phyloP scores from a whole-genome alignment of 2,888 invertebrate genomes.

The Baronia brevicornis region DNA sequence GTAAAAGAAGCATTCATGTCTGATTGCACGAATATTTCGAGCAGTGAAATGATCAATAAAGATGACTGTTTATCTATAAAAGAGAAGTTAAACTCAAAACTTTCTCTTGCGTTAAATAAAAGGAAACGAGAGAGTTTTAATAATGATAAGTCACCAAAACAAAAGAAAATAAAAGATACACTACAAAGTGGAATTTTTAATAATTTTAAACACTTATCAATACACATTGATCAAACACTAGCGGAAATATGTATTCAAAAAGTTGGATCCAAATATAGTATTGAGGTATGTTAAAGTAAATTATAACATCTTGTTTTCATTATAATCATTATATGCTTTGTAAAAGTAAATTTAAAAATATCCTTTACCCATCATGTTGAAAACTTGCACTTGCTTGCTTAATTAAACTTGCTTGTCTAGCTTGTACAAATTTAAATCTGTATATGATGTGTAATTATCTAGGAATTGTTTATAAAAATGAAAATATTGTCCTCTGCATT shows the following conservation, averaged over 20 bases:
- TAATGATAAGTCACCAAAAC: slow-evolving; percentile 49
- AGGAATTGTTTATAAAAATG: no score
- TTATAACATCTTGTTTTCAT: no score
- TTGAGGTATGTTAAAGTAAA: slow-evolving; percentile 39
- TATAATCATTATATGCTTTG: no score
- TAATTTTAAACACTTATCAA: slow-evolving; percentile 41
- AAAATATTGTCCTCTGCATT: no score
- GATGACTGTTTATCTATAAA: slow-evolving; percentile 62
- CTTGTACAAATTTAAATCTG: no score
- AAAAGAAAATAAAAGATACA: slow-evolving; percentile 34
- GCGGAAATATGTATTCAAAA: slow-evolving; percentile 54
- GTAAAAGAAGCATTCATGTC: slow-evolving; percentile 30
- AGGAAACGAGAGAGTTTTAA: slow-evolving; percentile 53
- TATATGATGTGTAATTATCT: no score
- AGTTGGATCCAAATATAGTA: slow-evolving; percentile 37
- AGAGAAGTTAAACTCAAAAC: slow-evolving; percentile 61
- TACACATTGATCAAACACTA: slow-evolving; percentile 47
- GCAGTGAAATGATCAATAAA: slow-evolving; percentile 53
- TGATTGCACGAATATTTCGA: slow-evolving; percentile 26
- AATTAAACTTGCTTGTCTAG: no score
- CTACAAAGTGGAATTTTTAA: slow-evolving; percentile 20
- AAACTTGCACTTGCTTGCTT: no score
- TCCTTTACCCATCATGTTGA: no score
- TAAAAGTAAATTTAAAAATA: no score
- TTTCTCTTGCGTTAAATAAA: slow-evolving; percentile 61